These are phyloP conservation scores for Batillaria attramentaria DNA, from an alignment of 1,140 invertebrate species.

Conservation along the genomic window DNA sequence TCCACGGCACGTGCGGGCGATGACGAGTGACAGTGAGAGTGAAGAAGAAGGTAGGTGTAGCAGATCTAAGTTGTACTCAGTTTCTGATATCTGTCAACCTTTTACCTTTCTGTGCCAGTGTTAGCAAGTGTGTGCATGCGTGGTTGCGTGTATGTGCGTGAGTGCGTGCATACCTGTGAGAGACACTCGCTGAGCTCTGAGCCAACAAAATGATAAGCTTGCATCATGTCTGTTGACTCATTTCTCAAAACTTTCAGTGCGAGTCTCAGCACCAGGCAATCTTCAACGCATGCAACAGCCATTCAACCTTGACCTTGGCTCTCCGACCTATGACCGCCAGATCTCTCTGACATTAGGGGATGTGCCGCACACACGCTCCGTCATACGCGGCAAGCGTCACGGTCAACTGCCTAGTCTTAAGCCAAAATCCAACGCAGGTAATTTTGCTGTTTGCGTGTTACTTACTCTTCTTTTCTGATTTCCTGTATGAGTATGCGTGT, in stretches of 20 bases:
- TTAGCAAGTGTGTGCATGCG: not conserved
- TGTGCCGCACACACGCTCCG: not conserved
- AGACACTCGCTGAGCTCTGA: too few relatives aligned
- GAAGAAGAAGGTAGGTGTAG: conserved; percentile 49
- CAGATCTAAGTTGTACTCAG: too few relatives aligned
- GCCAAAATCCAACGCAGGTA: not conserved
- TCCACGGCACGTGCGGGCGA: conserved; percentile 25
- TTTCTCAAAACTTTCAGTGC: conserved; percentile 8
- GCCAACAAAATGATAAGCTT: too few relatives aligned
- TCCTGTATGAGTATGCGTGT: not conserved
- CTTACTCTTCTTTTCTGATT: not conserved
- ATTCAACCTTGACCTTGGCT: not conserved
- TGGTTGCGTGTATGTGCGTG: not conserved
- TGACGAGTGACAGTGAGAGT: conserved; percentile 42
- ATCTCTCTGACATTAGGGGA: conserved; percentile 13
- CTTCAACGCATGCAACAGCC: not conserved
- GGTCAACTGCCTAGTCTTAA: conserved; percentile 5
- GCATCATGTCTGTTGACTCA: too few relatives aligned
- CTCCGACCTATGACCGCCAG: conserved; percentile 5
- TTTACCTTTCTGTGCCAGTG: not conserved
- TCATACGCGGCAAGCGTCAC: not conserved
- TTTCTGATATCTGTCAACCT: not conserved
- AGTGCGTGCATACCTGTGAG: not conserved
- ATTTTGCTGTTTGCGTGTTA: not conserved
- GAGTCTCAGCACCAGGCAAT: conserved; percentile 2